Evolutionary conservation across 2,888 invertebrate species (phyloP), one percentile per base, ranked within the genome.

Genomic region (Habrosyne pyritoides): DNA sequence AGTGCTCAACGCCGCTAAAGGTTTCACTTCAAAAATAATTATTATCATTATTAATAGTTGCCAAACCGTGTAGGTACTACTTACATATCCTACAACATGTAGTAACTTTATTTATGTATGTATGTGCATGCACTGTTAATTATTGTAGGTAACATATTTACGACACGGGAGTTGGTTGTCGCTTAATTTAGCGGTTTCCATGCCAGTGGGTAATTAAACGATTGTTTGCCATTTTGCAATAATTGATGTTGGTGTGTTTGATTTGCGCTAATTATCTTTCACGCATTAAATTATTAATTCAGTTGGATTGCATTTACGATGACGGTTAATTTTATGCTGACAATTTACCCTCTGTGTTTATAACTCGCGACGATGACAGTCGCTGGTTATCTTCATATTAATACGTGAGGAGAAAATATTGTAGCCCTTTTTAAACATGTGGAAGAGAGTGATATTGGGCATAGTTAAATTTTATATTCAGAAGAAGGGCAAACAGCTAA

Each of bases 221-320:
- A 86, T 87, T 91, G 90, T 91, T 89, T 89, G 88, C 84, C 84
- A 86, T 89, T 91, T 89, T 83, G 86, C 73, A 79, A 86, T 89
- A 89, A 89, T 91, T 89, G 84, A 89, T 87, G 88, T 87, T 77
- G 78, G 77, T 75, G 79, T 87, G 89, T 90, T 90, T 90, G 90
- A 89, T 90, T 89, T 87, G 82, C 75, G 75, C 87, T 89, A 89
- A 91, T 91, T 90, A 90, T 85, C 83, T 83, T 86, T 76, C 73
- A 79, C 78, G 78, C 78, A 83, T 85, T 83, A 82, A 84, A 83
- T 87, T 79, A 84, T 79, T 76, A 79, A 86, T 82, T 77, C 73
- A 59, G 61, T 75, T 60, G 69, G 61, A 66, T 67, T 66, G 67
- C 64, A 67, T 75, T 75, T 69, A 70, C 42, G 14, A 70, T 60